phyloP scores from a whole-genome alignment of 2,113 vertebrate species.

The Camelus dromedarius region DNA sequence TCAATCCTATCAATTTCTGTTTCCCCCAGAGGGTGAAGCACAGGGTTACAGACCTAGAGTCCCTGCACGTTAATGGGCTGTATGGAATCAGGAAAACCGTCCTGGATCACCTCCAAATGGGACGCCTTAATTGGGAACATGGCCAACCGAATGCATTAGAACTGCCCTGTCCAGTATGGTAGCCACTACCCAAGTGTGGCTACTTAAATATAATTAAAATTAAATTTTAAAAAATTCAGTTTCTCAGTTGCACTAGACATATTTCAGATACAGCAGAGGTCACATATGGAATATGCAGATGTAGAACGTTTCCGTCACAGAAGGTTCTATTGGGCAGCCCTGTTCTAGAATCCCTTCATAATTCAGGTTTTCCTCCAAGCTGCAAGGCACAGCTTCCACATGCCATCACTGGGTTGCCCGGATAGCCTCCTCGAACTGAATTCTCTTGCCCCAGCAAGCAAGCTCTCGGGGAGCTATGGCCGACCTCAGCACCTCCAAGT shows the following conservation, averaged over 20 bases:
- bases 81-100: neutral
- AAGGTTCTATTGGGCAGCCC: neutral
- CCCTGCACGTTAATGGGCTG: neutral
- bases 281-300: neutral
- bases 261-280: neutral
- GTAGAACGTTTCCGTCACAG: neutral
- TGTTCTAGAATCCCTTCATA: neutral
- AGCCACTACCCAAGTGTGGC: neutral
- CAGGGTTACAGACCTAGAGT: neutral
- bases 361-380: neutral
- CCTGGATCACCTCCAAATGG: neutral
- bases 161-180: neutral
- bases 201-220: conserved; percentile 26
- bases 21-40: neutral
- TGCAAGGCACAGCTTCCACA: neutral
- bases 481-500: neutral
- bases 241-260: neutral
- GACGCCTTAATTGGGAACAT: neutral
- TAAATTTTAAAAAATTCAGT: neutral
- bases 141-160: neutral
- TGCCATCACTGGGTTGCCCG: neutral
- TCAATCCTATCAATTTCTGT: neutral
- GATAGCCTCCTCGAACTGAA: neutral
- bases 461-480: neutral
- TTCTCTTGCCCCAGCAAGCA: neutral